phyloP scores from a whole-genome alignment of 2,888 invertebrate species.

The Sclerodermus sp. region DNA sequence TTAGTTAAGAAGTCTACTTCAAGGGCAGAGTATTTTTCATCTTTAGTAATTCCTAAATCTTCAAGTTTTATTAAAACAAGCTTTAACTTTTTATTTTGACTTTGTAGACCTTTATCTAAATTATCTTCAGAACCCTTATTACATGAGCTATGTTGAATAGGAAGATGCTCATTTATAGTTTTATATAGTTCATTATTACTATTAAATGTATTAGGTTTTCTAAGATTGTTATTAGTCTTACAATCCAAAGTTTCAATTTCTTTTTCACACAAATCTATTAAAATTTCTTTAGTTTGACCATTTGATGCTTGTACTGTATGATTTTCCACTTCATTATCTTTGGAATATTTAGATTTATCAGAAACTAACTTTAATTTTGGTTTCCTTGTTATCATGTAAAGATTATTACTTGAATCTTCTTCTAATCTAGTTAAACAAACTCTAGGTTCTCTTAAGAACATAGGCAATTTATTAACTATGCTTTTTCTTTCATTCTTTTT shows the following conservation, averaged over 20 bases:
- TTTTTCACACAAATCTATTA: neutral
- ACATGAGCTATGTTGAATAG: too few species aligned
- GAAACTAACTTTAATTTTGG: neutral
- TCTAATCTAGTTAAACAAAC: neutral
- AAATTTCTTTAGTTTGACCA: neutral
- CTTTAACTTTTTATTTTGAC: constrained; percentile 4
- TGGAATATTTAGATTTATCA: neutral
- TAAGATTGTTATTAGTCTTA: neutral
- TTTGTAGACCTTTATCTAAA: too few species aligned
- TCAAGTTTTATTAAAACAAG: constrained; percentile 26
- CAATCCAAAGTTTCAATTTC: neutral
- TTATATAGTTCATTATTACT: too few species aligned
- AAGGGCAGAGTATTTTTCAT: constrained; percentile 19
- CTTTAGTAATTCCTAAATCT: constrained; percentile 2
- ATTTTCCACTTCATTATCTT: neutral
- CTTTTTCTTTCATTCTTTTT: too few species aligned
- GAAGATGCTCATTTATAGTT: too few species aligned
- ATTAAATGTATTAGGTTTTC: too few species aligned
- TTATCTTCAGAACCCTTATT: too few species aligned
- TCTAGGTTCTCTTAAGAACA: too few species aligned
- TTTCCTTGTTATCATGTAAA: neutral
- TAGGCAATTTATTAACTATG: too few species aligned
- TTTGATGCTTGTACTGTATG: neutral
- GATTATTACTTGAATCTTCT: neutral
- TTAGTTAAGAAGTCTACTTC: constrained; percentile 21